These are phyloP conservation scores for Bergia sp. DNA, from an alignment of 92 coral and sea anemone species.

Conservation along the genomic window DNA sequence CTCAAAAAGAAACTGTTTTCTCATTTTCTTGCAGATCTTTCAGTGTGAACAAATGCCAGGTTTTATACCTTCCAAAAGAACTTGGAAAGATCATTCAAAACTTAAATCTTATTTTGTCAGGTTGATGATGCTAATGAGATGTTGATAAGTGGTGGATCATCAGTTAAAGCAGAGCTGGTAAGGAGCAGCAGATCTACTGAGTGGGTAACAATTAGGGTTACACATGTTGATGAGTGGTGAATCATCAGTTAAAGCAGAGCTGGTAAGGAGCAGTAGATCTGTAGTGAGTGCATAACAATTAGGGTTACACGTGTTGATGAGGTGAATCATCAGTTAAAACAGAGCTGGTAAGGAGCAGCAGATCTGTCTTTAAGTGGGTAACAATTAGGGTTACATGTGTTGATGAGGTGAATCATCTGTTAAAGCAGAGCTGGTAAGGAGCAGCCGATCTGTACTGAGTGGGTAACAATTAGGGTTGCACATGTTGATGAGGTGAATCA, in stretches of 20 bases:
- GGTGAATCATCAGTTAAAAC: not conserved
- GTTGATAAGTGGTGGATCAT: conserved; percentile 32
- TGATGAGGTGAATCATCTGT: not conserved
- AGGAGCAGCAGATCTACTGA: not conserved
- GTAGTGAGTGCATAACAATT: not conserved
- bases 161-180: conserved; percentile 24
- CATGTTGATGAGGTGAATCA: too few relatives aligned
- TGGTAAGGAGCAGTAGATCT: not conserved
- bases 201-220: not conserved
- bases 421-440: too few relatives aligned
- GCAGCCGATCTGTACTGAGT: too few relatives aligned
- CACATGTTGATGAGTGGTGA: conserved; percentile 29
- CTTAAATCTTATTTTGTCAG: conserved; percentile 1
- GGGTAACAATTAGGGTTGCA: not conserved
- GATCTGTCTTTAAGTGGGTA: not conserved
- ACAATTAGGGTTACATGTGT: not conserved
- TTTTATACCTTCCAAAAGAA: not conserved
- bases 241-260: not conserved
- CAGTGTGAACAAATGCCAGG: not conserved
- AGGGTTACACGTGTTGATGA: not conserved
- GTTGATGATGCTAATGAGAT: conserved; percentile 68
- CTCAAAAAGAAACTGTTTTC: too few relatives aligned
- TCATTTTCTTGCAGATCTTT: too few relatives aligned
- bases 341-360: not conserved
- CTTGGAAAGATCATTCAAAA: not conserved